Evolutionary conservation across 2,113 vertebrate genomes (phyloP), one percentile per base, ranked within the genome.

Genomic region (Zonotrichia leucophrys): DNA sequence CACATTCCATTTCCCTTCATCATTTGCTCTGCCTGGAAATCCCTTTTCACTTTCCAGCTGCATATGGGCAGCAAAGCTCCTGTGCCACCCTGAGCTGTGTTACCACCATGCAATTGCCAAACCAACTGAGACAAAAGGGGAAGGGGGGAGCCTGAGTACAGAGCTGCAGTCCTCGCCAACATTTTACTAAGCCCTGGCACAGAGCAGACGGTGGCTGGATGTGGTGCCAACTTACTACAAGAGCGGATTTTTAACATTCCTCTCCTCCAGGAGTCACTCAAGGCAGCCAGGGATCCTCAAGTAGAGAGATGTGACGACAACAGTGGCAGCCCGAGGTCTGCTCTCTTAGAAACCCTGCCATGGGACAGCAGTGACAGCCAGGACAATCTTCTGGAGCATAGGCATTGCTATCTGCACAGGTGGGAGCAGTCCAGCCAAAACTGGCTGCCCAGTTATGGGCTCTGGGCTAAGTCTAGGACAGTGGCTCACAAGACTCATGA

Each of bases 101-200:
- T 62, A 89, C 87, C 91, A 90, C 78, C 74, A 21, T 86, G 87
- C 93, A 95, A 96, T 84, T 78, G 42, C 94, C 95, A 82, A 76
- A 94, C 95, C 96, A 95, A 91, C 74, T 46, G 15, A 90, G 96
- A 97, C 85, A 84, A 67, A 97, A 95, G 83, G 83, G 87, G 89
- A 92, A 47, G 87, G 92, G 90, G 90, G 96, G 95, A 82, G 83
- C 42, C 92, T 37, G n/a, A 86, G 86, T 50, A 66, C 21, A n/a
- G 94, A 92, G 94, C 83, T 5, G 25, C 53, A 46, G 92, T 81
- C 88, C 94, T 95, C 30, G 95, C 97, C 98, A 97, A 53, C 72
- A 27, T 96, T 96, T 97, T 95, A 92, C 97, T 96, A 93, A 97
- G 91, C 95, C 83, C 96, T 98, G 98, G 97, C 98, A 97, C 86